A percentile compares a stretch with the other conserved stretches of the same genome.
Evolutionary conservation across 2,888 invertebrate species (phyloP).

Genomic region (Laothoe populi): DNA sequence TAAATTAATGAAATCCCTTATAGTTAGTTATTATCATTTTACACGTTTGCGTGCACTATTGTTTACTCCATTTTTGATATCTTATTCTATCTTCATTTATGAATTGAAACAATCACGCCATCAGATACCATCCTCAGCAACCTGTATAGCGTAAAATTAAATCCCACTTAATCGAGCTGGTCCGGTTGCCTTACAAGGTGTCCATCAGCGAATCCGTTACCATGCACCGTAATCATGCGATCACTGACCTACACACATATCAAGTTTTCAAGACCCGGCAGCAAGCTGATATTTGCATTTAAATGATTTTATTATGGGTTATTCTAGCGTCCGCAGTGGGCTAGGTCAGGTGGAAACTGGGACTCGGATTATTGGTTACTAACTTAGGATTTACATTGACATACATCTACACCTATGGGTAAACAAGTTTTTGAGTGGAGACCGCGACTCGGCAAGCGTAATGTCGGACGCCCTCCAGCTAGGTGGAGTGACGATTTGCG

Average conservation of each 20-base stretch:
- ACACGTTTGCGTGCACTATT: no score
- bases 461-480: no score
- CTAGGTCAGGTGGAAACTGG: neutral
- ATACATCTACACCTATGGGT: no score
- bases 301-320: conserved; percentile 23
- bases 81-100: neutral
- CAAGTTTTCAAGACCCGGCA: neutral
- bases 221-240: conserved; percentile 41
- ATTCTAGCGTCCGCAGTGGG: conserved; percentile 13
- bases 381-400: neutral
- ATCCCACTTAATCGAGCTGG: neutral
- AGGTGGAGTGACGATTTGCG: no score
- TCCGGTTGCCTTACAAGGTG: conserved; percentile 11
- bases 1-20: no score
- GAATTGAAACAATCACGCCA: neutral
- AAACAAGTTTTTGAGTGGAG: no score
- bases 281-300: conserved; percentile 29
- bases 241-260: conserved; percentile 59
- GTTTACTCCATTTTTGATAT: no score
- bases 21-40: no score
- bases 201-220: conserved; percentile 42
- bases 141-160: neutral
- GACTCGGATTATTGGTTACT: neutral
- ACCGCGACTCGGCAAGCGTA: no score
- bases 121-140: neutral